A percentile compares a stretch with the other conserved stretches of the same genome.
phyloP scores from a whole-genome alignment of 2,113 vertebrate genomes.

The Zosterops lateralis region DNA sequence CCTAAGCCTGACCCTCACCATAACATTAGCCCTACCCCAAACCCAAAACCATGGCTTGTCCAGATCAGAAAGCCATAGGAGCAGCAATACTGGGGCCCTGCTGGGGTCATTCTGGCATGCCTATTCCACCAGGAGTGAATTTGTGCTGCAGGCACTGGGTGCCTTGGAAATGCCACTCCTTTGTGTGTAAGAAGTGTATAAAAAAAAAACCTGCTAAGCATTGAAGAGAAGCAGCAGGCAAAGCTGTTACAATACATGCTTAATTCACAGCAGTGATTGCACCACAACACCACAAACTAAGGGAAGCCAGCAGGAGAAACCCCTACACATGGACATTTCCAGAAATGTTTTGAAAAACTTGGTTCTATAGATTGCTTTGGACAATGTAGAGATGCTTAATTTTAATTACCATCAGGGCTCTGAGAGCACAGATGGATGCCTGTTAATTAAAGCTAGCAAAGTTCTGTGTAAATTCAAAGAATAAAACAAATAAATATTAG shows the following conservation, averaged over 20 bases:
- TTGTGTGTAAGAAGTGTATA: not conserved
- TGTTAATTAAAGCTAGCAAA: slow-evolving; percentile 15
- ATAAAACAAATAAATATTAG: slow-evolving; percentile 22
- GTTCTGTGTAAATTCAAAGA: not conserved
- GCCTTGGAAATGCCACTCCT: not conserved
- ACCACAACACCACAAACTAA: not conserved
- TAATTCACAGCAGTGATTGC: not conserved
- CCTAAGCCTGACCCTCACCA: too few species aligned
- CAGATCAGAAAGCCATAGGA: too few species aligned
- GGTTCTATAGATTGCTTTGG: not conserved
- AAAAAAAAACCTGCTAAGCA: not conserved
- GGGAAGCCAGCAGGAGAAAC: not conserved
- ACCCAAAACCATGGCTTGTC: not conserved
- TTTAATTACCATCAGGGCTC: slow-evolving; percentile 25
- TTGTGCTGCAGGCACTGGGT: not conserved
- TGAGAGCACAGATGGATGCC: not conserved
- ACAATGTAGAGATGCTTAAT: not conserved
- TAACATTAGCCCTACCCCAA: not conserved
- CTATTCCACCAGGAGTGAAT: not conserved
- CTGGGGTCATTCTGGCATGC: not conserved
- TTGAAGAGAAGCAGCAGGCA: slow-evolving; percentile 14
- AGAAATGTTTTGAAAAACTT: not conserved
- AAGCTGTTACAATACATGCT: not conserved
- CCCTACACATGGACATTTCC: not conserved
- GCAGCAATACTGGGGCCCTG: not conserved